Evolutionary conservation across 2,888 invertebrate species (phyloP).

Genomic region (Lepeophtheirus nordmannii): DNA sequence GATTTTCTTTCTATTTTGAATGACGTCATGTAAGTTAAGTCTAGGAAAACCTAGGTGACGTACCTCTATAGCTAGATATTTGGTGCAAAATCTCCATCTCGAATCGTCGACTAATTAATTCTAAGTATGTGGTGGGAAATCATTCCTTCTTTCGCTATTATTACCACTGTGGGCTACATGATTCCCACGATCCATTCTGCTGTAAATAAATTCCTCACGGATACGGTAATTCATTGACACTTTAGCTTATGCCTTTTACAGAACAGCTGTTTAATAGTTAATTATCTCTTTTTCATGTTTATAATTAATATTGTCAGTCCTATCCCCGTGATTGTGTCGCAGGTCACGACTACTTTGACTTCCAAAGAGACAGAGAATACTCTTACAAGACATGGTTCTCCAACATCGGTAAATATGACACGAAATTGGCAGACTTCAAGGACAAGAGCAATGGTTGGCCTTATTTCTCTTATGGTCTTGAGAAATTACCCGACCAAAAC

Average conservation of each 20-base stretch:
- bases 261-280: background rate
- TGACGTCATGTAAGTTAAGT: too few species aligned
- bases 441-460: slow-evolving; percentile 3
- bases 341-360: background rate
- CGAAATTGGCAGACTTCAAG: background rate
- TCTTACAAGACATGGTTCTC: background rate
- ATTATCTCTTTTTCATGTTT: background rate
- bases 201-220: background rate
- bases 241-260: too few species aligned
- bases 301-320: background rate
- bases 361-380: background rate
- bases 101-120: background rate
- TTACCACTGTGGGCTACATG: background rate
- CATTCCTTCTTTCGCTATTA: background rate
- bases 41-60: too few species aligned
- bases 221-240: background rate
- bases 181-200: background rate
- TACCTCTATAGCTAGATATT: too few species aligned
- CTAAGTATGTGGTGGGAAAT: background rate
- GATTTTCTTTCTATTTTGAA: too few species aligned
- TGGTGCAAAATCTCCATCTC: too few species aligned
- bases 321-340: background rate
- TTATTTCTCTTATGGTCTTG: background rate
- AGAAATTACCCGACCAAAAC: background rate
- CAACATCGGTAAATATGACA: background rate